Percentiles rank a stretch among this genome's conserved stretches.
Conservation (phyloP, 1,140 invertebrate species). For the Orchestia grillus region DNA sequence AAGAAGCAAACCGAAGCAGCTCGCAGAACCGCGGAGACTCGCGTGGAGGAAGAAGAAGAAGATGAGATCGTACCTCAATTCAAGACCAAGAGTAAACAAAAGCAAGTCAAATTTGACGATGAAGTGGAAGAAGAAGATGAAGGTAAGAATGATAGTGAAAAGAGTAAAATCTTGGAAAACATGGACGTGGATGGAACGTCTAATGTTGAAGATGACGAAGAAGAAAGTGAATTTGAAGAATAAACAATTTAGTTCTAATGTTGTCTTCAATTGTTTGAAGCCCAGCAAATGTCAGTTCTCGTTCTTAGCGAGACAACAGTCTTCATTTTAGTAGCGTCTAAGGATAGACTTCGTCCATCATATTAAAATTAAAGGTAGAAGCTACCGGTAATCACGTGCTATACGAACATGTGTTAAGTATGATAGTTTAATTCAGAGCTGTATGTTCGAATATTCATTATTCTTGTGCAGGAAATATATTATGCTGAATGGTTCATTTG, state of each 20-base stretch:
- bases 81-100: not conserved
- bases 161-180: not conserved
- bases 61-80: constrained; percentile 12
- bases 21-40: not conserved
- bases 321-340: no score
- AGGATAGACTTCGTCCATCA: no score
- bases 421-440: no score
- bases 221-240: not conserved
- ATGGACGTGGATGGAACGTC: not conserved
- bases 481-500: no score
- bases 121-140: not conserved
- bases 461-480: no score
- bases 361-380: no score
- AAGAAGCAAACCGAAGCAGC: not conserved
- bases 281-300: no score
- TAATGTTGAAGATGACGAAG: not conserved
- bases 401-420: no score
- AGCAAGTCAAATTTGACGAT: constrained; percentile 8
- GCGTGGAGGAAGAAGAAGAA: not conserved
- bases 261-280: no score
- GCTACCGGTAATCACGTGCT: no score
- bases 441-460: no score
- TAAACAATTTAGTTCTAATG: not conserved
- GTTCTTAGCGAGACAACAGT: no score
- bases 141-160: not conserved